These are phyloP conservation scores for Coelopa frigida DNA, from an alignment of 1,140 invertebrate genomes.

Conservation along the genomic window DNA sequence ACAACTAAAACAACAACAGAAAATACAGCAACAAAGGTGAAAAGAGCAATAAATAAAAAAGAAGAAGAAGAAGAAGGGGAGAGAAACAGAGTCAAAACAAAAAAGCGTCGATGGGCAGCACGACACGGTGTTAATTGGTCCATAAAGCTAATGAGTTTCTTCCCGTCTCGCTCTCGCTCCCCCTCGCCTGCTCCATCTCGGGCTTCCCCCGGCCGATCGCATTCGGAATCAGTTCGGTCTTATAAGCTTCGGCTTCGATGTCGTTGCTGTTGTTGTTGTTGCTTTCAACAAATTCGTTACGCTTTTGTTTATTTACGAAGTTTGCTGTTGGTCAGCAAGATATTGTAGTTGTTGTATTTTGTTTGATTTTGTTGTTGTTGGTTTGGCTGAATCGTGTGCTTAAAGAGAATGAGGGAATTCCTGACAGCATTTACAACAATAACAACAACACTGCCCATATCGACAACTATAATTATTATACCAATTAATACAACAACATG, in stretches of 20 bases:
- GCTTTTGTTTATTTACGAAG: not conserved
- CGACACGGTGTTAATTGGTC: conserved; percentile 97
- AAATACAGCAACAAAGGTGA: conserved; percentile 2
- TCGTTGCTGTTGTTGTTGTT: no score
- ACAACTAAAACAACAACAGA: no score
- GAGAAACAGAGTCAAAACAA: no score
- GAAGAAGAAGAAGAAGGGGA: not conserved
- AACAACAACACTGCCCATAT: no score
- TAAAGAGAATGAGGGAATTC: no score
- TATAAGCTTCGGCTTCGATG: not conserved
- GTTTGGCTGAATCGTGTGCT: no score
- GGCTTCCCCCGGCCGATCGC: not conserved
- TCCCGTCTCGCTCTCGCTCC: not conserved
- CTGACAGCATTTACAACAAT: no score
- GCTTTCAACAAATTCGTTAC: not conserved
- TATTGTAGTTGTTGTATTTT: no score
- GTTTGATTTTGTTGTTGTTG: no score
- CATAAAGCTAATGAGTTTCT: conserved; percentile 53
- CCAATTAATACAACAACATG: no score
- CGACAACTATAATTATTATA: no score
- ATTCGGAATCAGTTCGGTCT: not conserved
- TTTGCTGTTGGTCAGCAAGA: no score
- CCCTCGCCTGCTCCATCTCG: not conserved
- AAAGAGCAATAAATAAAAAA: not conserved
- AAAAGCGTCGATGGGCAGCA: conserved; percentile 78